Base-by-base conservation (phyloP, 2,113 vertebrate species). In the Macrotis lagotis region DNA sequence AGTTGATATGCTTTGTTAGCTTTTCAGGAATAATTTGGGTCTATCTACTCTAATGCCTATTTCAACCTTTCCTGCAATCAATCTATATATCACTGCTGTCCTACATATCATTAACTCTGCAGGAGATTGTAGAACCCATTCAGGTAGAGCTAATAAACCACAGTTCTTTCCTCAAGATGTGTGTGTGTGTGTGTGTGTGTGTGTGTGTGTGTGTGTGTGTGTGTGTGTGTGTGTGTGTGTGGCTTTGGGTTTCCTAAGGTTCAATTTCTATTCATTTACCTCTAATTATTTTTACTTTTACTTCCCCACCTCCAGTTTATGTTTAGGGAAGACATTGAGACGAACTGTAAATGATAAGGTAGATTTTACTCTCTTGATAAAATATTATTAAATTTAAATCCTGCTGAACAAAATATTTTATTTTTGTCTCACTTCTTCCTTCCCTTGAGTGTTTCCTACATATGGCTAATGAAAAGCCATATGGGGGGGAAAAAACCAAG, bases 291-390 rank as follows among this genome's bases (percentile, higher is more conserved):
- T 83, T 83, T 83, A 22, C n/a, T 24, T 83, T 83, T 83, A 83
- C 6, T 83, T 22, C 8, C 44, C 7, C 16, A 0, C 3, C n/a
- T n/a, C 2, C 52, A 66, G 50, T 55, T 90, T 49, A 88, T 93
- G 37, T 49, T 93, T 95, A 37, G 50, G 88, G 89, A 49, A 89
- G n/a, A 94, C 55, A 47, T 3, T 95, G 66, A 92, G 26, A 93
- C 25, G 50, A 48, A 50, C 24, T 50, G 48, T 91, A 19, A 47
- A 55, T 49, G 50, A 31, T 90, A 96, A 53, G 51, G 1, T 50
- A 90, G 48, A 59, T 55, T 89, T 90, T 89, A 90, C 2, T n/a
- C 51, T 25, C 52, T 28, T 3, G 48, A 89, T 74, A 74, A 48
- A 44, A 92, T 0, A 16, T 66, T 53, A 50, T 11, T 59, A 0